Evolutionary conservation across 2,888 invertebrate species (phyloP), one percentile per base, ranked within the genome.

Genomic region (Megamerina dolium): DNA sequence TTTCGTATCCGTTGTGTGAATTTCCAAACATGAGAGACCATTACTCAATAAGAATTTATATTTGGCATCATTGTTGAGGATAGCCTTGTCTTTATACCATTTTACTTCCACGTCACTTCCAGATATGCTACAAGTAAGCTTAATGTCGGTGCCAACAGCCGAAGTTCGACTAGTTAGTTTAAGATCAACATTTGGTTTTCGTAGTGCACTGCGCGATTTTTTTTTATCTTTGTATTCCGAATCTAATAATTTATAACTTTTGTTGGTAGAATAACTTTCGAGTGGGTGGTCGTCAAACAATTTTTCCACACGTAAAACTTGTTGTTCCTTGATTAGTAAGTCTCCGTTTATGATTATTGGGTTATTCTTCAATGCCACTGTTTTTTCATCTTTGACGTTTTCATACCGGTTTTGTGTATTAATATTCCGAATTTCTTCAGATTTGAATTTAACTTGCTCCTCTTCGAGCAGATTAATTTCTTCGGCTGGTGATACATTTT

Each of bases 61-160:
- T 51, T 68, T 70, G 40, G 48, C 45, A 42, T 50, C 54, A 33
- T 56, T 58, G 2, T 52, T 38, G 29, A 85, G 59, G 17, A 73
- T 63, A n/a, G 72, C 64, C 2, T 83, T 83, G 61, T 88, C 83
- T 61, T 80, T 85, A 44, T 78, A 80, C 90, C 90, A 90, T 37
- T 79, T 75, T 9, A 87, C 73, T 19, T 73, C 73, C 19, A 85
- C 79, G 44, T 85, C 83, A 0, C 79, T 77, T 12, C 85, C 84
- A 33, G 87, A 73, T 12, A 87, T 78, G 46, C 83, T 84, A 61
- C 90, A 90, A 1, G 85, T 86, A 32, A 91, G 67, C 69, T 87
- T 86, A 2, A 87, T 80, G 52, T 83, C 75, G 14, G 83, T 83
- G 2, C 84, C 84, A 57, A 81, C 78, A 1, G 83, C 81, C 4